Evolutionary conservation across 2,888 invertebrate species (phyloP).

Genomic region (Agonum fuliginosum): DNA sequence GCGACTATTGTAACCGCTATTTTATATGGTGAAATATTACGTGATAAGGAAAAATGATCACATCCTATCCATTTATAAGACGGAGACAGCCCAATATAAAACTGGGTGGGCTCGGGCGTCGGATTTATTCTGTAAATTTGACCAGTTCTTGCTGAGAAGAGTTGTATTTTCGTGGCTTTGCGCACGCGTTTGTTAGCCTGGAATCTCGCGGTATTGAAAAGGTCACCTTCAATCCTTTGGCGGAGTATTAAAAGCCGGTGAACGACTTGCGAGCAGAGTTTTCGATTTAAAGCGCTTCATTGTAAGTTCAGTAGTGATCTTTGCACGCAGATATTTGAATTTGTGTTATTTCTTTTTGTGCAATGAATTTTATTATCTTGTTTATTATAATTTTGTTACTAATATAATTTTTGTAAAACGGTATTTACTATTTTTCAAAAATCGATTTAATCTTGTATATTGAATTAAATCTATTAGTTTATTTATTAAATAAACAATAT

Average conservation of each 20-base stretch:
- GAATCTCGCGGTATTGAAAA: constrained; percentile 17
- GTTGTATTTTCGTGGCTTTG: not conserved
- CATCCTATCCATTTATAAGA: not conserved
- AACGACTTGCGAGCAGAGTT: not conserved
- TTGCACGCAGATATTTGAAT: not conserved
- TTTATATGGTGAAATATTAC: not conserved
- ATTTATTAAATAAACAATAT: no score
- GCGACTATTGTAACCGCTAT: not conserved
- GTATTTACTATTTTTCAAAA: no score
- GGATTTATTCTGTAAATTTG: not conserved
- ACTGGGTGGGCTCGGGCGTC: no score
- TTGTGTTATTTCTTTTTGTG: no score
- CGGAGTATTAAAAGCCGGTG: not conserved
- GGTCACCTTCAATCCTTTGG: constrained; percentile 46
- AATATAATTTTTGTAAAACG: no score
- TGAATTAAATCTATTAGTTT: no score
- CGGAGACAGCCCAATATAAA: not conserved
- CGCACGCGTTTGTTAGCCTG: constrained; percentile 19
- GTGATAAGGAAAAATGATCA: constrained; percentile 9
- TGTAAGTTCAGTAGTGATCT: not conserved
- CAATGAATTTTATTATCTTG: no score
- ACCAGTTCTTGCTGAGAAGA: not conserved
- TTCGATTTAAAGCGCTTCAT: not conserved
- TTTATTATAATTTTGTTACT: no score
- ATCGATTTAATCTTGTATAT: no score